phyloP scores from a whole-genome alignment of 1,140 invertebrate genomes.

The Caenorhabditis latens region DNA sequence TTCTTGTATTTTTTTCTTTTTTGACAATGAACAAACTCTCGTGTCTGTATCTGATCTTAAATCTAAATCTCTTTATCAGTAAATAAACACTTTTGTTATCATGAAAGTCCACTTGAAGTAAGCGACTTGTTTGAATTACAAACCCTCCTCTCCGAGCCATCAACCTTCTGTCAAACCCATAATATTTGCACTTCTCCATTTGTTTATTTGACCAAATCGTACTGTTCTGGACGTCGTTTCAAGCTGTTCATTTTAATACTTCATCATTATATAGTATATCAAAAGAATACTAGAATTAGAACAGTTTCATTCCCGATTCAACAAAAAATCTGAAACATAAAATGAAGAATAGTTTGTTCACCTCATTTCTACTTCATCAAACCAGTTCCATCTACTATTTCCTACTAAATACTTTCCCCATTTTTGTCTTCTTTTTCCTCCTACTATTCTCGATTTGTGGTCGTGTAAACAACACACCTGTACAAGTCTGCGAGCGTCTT shows the following conservation, averaged over 20 bases:
- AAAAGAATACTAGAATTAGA: too few species aligned
- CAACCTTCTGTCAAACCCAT: conserved; percentile 24
- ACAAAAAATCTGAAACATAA: too few species aligned
- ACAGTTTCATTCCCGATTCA: too few species aligned
- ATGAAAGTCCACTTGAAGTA: background rate
- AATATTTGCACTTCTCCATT: conserved; percentile 24
- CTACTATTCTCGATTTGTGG: conserved; percentile 45
- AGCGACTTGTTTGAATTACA: background rate
- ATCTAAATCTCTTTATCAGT: background rate
- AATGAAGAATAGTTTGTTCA: too few species aligned
- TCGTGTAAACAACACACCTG: conserved; percentile 42
- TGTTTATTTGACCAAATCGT: conserved; percentile 47
- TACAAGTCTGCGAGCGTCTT: background rate
- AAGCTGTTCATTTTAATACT: background rate
- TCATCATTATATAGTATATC: too few species aligned
- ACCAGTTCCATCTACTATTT: background rate
- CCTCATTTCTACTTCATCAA: conserved; percentile 19
- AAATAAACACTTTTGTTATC: background rate
- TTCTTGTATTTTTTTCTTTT: too few species aligned
- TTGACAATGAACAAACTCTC: too few species aligned
- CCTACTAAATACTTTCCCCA: conserved; percentile 33
- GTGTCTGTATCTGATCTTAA: too few species aligned
- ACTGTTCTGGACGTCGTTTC: background rate
- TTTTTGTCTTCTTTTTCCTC: background rate
- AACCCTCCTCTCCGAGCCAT: background rate